These are phyloP conservation scores for Tribolium freemani DNA, from an alignment of 2,888 invertebrate species.

Conservation along the genomic window DNA sequence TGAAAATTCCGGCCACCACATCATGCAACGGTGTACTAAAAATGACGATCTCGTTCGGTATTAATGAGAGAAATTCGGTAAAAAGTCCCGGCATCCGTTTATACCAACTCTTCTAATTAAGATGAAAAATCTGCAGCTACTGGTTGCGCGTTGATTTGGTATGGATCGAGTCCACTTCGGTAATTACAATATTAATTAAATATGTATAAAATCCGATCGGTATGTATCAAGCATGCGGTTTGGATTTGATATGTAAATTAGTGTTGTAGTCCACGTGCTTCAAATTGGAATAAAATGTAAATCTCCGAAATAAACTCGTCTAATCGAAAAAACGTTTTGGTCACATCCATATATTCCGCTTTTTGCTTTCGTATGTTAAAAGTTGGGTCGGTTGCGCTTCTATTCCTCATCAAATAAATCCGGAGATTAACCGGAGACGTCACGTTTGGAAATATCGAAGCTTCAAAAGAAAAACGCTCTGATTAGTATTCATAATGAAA, in stretches of 20 bases:
- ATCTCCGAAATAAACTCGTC: conserved; percentile 8
- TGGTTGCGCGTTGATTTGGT: not conserved
- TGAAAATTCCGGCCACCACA: not conserved
- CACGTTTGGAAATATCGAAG: not conserved
- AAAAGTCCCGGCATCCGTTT: not conserved
- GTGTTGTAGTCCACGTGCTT: conserved; percentile 39
- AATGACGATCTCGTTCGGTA: no score
- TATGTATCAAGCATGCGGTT: conserved; percentile 33
- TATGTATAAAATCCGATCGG: conserved; percentile 31
- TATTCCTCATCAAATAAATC: conserved; percentile 10
- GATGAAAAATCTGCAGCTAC: conserved; percentile 6
- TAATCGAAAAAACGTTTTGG: conserved; percentile 23
- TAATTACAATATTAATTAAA: conserved; percentile 28
- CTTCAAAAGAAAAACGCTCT: conserved; percentile 5
- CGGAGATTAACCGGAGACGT: conserved; percentile 1
- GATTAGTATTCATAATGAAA: conserved; percentile 36
- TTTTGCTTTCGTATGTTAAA: conserved; percentile 14
- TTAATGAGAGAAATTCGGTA: not conserved
- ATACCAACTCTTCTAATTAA: not conserved
- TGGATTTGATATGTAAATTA: conserved; percentile 40
- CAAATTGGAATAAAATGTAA: conserved; percentile 40
- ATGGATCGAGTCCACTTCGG: not conserved
- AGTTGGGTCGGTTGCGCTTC: conserved; percentile 3
- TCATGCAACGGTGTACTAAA: not conserved
- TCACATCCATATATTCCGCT: conserved; percentile 15